Evolutionary conservation across 2,113 vertebrate species (phyloP).

Genomic region (Athene cunicularia): DNA sequence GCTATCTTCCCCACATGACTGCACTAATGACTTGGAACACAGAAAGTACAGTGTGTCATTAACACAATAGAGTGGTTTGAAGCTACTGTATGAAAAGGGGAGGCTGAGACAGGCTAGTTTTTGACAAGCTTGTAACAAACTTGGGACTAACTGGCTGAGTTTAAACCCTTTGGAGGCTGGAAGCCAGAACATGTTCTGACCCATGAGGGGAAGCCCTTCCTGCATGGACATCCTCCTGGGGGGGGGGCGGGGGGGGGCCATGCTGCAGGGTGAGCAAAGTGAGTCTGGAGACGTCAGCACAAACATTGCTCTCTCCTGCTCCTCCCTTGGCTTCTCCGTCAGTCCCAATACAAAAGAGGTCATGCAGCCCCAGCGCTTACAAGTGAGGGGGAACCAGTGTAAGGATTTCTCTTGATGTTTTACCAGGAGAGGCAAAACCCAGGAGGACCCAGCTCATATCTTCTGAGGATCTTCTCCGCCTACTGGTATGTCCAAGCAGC

Average conservation of each 20-base stretch:
- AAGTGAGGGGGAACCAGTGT: background rate
- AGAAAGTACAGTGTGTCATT: background rate
- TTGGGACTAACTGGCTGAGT: background rate
- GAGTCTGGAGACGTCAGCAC: background rate
- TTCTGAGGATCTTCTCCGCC: background rate
- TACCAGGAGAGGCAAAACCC: background rate
- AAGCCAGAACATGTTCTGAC: background rate
- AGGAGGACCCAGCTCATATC: background rate
- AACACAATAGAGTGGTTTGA: fast-evolving
- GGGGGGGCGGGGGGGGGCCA: background rate
- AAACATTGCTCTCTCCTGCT: background rate
- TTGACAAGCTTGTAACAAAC: background rate
- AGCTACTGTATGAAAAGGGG: background rate
- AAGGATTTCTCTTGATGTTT: background rate
- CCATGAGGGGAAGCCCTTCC: background rate
- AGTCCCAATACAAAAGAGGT: background rate
- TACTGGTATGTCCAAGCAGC: background rate
- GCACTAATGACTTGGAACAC: background rate
- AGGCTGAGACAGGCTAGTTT: background rate
- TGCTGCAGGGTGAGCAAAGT: background rate
- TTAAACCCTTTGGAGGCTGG: background rate
- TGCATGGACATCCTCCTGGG: fast-evolving
- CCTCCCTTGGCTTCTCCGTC: background rate
- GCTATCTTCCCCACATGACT: background rate
- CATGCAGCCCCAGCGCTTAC: fast-evolving